phyloP scores from a whole-genome alignment of 2,888 invertebrate species.

The Oxyteleia sp. region DNA sequence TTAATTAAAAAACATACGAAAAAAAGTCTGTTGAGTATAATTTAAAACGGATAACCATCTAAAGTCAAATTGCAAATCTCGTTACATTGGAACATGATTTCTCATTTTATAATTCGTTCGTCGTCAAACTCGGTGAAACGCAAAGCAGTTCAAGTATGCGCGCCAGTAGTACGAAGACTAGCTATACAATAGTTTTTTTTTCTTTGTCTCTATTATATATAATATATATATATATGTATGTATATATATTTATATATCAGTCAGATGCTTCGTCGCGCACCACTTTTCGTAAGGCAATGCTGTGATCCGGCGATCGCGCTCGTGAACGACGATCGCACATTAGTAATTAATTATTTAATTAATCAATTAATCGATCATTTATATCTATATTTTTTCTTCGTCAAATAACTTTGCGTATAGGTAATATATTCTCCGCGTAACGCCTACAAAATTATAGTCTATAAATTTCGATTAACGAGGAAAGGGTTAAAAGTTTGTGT shows the following conservation, averaged over 20 bases:
- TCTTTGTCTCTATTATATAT: conserved; percentile 13
- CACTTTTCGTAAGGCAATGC: conserved; percentile 63
- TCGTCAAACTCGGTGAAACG: conserved; percentile 29
- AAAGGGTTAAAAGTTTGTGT: too few species aligned
- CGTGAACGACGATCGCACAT: conserved; percentile 3
- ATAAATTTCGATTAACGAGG: conserved; percentile 9
- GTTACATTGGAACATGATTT: not conserved
- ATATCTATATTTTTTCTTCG: not conserved
- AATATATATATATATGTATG: too few species aligned
- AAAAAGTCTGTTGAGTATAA: conserved; percentile 43
- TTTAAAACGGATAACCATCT: conserved; percentile 54
- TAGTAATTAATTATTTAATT: not conserved
- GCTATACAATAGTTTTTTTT: conserved; percentile 42
- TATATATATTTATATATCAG: conserved; percentile 52
- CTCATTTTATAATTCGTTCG: conserved; percentile 7
- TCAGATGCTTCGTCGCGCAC: conserved; percentile 59
- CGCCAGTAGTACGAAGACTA: conserved; percentile 59
- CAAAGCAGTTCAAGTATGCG: conserved; percentile 47
- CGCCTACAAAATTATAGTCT: conserved; percentile 20
- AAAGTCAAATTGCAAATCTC: conserved; percentile 15
- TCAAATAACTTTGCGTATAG: conserved; percentile 17
- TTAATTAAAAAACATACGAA: conserved; percentile 67
- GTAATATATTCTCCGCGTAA: conserved; percentile 7
- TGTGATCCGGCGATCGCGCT: conserved; percentile 44
- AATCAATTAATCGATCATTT: not conserved